These are phyloP conservation scores for Proales similis DNA, from an alignment of 1,140 invertebrate genomes.

Conservation along the genomic window DNA sequence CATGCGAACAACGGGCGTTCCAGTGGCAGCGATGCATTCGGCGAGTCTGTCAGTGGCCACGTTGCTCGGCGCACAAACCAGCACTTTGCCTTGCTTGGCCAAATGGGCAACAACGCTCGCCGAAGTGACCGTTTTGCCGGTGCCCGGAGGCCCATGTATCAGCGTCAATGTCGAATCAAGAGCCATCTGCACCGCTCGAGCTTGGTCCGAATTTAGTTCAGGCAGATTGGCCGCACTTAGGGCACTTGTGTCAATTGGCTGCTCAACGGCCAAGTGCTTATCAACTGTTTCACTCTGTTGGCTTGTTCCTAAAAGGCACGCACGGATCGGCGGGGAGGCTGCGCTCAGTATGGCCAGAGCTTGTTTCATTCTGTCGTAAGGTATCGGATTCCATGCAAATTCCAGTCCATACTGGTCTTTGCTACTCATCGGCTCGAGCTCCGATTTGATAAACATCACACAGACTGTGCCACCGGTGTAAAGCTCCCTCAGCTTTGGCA, in stretches of 20 bases:
- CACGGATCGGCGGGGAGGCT: too few species aligned
- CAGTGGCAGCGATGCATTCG: constrained; percentile 95
- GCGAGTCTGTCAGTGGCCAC: constrained; percentile 98
- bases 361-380: constrained; percentile 94
- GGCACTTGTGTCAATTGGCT: too few species aligned
- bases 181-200: not conserved
- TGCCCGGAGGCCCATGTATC: not conserved
- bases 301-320: too few species aligned
- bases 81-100: too few species aligned
- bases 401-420: too few species aligned
- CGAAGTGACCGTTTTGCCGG: not conserved
- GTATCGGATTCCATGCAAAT: constrained; percentile 99
- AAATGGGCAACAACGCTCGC: too few species aligned
- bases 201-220: not conserved
- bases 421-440: too few species aligned
- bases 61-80: constrained; percentile 97
- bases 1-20: constrained; percentile 87
- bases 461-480: too few species aligned
- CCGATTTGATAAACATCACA: too few species aligned
- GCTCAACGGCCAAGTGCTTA: too few species aligned
- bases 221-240: not conserved
- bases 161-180: not conserved
- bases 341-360: constrained; percentile 90
- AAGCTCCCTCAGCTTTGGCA: too few species aligned
- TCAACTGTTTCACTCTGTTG: too few species aligned